Evolutionary conservation across 2,888 invertebrate genomes (phyloP).

Genomic region (Masnerella sp.): DNA sequence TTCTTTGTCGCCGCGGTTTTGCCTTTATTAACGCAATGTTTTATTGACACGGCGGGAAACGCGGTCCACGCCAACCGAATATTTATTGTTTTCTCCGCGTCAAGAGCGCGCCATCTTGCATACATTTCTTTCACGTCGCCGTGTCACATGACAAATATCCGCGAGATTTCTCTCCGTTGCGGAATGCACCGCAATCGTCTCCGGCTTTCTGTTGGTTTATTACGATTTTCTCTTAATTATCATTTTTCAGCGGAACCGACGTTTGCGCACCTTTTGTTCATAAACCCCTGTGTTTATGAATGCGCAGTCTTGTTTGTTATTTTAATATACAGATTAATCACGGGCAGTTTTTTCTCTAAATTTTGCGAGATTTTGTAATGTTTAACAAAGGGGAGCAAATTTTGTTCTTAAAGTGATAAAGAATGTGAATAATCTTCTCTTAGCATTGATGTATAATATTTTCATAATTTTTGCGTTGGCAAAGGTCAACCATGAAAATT

Average conservation of each 20-base stretch:
- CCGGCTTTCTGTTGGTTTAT: conserved; percentile 38
- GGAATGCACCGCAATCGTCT: conserved; percentile 24
- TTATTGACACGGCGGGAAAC: conserved; percentile 19
- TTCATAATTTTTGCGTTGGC: too few species aligned
- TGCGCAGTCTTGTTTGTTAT: conserved; percentile 2
- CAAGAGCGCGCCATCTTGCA: conserved; percentile 10
- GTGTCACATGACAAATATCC: conserved; percentile 28
- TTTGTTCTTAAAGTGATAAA: too few species aligned
- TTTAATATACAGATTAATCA: neutral
- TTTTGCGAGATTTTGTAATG: conserved; percentile 7
- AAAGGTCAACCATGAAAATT: too few species aligned
- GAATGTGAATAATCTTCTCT: too few species aligned
- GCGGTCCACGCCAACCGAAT: conserved; percentile 3
- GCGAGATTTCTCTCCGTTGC: conserved; percentile 31
- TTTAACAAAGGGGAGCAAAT: too few species aligned
- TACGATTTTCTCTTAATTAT: conserved; percentile 35
- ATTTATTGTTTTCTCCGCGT: conserved; percentile 27
- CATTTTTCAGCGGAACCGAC: conserved; percentile 20
- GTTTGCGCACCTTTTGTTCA: neutral
- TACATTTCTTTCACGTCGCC: conserved; percentile 18
- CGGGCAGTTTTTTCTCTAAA: neutral
- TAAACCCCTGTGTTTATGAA: neutral
- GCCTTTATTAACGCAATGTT: conserved; percentile 14
- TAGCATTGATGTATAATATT: too few species aligned
- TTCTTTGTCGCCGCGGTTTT: conserved; percentile 13